Percentiles rank a stretch among this genome's conserved stretches.
phyloP scores from a whole-genome alignment of 2,888 invertebrate genomes.

The Agonopterix subpropinquella region DNA sequence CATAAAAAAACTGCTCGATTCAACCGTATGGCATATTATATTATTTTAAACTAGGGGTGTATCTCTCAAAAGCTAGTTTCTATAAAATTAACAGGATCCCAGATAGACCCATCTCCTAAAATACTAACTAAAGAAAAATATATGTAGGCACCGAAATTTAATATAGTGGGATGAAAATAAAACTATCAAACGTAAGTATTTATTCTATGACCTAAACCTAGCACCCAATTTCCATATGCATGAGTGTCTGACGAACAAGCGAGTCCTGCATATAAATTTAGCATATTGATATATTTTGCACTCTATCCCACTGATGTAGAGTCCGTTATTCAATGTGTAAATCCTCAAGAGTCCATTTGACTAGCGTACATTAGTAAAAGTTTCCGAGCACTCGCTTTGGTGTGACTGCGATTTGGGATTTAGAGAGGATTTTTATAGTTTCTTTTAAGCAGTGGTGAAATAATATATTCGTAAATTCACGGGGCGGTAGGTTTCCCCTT shows the following conservation, averaged over 20 bases:
- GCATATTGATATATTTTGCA: conserved; percentile 31
- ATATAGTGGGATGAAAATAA: not conserved
- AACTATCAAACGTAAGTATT: conserved; percentile 13
- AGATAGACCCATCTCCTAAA: too few relatives aligned
- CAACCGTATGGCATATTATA: too few relatives aligned
- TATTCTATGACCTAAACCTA: conserved; percentile 58
- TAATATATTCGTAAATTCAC: too few relatives aligned
- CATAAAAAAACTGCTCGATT: too few relatives aligned
- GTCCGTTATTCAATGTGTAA: conserved; percentile 42
- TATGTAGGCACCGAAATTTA: not conserved
- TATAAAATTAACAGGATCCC: too few relatives aligned
- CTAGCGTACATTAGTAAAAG: conserved; percentile 73
- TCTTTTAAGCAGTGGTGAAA: not conserved
- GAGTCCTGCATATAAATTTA: conserved; percentile 34
- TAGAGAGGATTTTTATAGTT: not conserved
- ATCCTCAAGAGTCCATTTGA: conserved; percentile 70
- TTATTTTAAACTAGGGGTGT: too few relatives aligned
- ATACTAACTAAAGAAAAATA: too few relatives aligned
- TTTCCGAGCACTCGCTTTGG: conserved; percentile 49
- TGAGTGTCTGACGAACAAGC: conserved; percentile 52
- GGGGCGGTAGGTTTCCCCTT: too few relatives aligned
- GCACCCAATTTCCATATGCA: conserved; percentile 67
- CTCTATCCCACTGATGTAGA: conserved; percentile 38
- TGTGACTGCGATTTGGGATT: conserved; percentile 34
- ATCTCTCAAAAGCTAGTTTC: too few relatives aligned